A percentile compares a stretch with the other conserved stretches of the same genome.
Evolutionary conservation across 1,140 invertebrate genomes (phyloP).

Genomic region (Achroia grisella): DNA sequence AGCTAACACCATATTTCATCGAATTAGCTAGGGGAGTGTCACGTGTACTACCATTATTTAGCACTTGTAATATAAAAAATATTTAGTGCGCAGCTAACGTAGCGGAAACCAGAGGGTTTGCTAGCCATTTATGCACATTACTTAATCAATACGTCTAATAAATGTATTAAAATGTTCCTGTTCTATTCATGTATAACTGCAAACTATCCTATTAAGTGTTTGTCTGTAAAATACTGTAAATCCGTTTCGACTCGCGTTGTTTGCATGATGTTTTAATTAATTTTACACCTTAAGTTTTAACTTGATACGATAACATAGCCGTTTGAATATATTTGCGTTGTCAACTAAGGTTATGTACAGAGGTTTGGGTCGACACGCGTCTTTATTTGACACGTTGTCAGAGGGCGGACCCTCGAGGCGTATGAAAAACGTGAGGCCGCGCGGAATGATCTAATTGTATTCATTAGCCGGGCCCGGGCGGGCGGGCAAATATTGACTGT

Average conservation of each 20-base stretch:
- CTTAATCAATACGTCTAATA: slow-evolving; percentile 4
- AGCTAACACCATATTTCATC: slow-evolving; percentile 16
- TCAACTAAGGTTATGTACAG: slow-evolving; percentile 32
- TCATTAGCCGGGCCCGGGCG: slow-evolving; percentile 60
- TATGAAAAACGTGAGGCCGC: slow-evolving; percentile 68
- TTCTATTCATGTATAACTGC: too few species aligned
- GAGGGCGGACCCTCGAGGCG: slow-evolving; percentile 44
- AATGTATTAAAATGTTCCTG: too few species aligned
- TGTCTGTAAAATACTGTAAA: too few species aligned
- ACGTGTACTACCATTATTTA: slow-evolving; percentile 23
- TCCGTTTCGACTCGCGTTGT: too few species aligned
- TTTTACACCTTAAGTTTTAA: slow-evolving; percentile 3
- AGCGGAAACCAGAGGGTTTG: slow-evolving; percentile 19
- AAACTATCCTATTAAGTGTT: too few species aligned
- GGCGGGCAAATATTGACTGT: slow-evolving; percentile 64
- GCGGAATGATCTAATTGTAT: slow-evolving; percentile 73
- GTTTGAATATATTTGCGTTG: slow-evolving; percentile 28
- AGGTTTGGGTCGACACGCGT: slow-evolving; percentile 22
- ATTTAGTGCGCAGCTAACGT: slow-evolving; percentile 14
- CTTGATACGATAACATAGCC: slow-evolving; percentile 6
- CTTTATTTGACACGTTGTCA: slow-evolving; percentile 54
- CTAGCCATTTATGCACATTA: slow-evolving; percentile 7
- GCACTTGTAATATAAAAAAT: slow-evolving; percentile 20
- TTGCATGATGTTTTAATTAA: neutral
- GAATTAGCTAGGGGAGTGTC: slow-evolving; percentile 22